Evolutionary conservation across 53 echinoderm and acorn worm genomes (phyloP), one percentile per base, ranked within the genome.

Genomic region (Crossaster papposus): DNA sequence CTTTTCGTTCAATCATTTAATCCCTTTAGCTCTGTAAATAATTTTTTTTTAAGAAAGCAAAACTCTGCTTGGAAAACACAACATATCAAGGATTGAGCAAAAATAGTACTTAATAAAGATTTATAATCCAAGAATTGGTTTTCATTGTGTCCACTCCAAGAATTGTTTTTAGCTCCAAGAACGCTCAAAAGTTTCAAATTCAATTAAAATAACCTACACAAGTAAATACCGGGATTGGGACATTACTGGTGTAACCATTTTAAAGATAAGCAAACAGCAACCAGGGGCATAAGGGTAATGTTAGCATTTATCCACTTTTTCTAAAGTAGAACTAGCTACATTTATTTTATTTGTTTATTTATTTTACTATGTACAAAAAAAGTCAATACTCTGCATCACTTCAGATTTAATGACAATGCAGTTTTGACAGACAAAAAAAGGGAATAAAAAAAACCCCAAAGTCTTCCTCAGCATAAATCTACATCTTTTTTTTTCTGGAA

Each of bases 311-410:
- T 54, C 58, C 29, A 26, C 8, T 36, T 14, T 50, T 3, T 14
- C 35, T 82, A 33, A n/a, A 37, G 50, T 28, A 84, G 84, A 7
- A 72, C 52, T 18, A 54, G 44, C 84, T 84, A 73, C 84, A 84
- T 84, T 84, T 84, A 84, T 51, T 51, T 73, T 3, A 64, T 55
- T 32, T 17, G 34, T 33, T 8, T 3, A 30, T 71, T 28, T 4
- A 44, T 68, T 15, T 83, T 30, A 84, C 52, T 53, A 72, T 84
- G n/a, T 73, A 84, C 70, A 70, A 35, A 32, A 35, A 14, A 50
- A 34, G 14, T 36, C 64, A n/a, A 65, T 83, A 36, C 65, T 64
- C 36, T 36, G 24, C 22, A 44, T 13, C 14, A 68, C 65, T 33
- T 63, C 1, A 63, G 0, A 9, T 58, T 58, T 8, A 58, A 1